Conservation (phyloP, 1,140 invertebrate species). For the Bombus fervidus region DNA sequence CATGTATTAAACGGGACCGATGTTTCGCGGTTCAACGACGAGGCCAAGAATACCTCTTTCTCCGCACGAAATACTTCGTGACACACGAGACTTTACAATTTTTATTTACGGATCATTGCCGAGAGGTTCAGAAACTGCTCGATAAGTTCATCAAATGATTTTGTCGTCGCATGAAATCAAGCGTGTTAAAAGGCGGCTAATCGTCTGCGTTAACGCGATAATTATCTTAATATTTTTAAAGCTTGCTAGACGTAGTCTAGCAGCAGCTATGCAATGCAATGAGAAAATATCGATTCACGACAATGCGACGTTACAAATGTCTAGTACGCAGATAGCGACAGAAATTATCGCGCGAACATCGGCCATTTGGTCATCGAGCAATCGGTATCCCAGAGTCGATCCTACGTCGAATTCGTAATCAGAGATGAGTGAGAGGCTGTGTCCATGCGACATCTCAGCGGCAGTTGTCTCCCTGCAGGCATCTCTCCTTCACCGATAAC, state of each 20-base stretch:
- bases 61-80: background rate
- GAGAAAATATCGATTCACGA: too few species aligned
- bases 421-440: background rate
- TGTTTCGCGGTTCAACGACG: slow-evolving; percentile 16
- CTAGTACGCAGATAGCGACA: background rate
- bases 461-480: slow-evolving; percentile 21
- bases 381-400: slow-evolving; percentile 5
- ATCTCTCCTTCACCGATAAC: slow-evolving; percentile 51
- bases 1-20: slow-evolving; percentile 38
- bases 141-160: background rate
- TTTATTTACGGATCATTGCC: background rate
- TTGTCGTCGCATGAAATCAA: background rate
- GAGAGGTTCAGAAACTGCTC: background rate
- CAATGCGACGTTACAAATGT: background rate
- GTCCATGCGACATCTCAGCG: slow-evolving; percentile 1
- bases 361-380: slow-evolving; percentile 5
- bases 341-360: background rate
- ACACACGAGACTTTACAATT: background rate
- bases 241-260: background rate
- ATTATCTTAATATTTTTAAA: background rate
- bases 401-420: slow-evolving; percentile 3
- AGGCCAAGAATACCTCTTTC: slow-evolving; percentile 16
- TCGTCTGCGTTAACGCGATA: background rate
- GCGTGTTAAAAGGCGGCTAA: background rate
- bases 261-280: background rate